These are phyloP conservation scores for Tetragonula carbonaria DNA, from an alignment of 2,888 invertebrate species.

Conservation along the genomic window DNA sequence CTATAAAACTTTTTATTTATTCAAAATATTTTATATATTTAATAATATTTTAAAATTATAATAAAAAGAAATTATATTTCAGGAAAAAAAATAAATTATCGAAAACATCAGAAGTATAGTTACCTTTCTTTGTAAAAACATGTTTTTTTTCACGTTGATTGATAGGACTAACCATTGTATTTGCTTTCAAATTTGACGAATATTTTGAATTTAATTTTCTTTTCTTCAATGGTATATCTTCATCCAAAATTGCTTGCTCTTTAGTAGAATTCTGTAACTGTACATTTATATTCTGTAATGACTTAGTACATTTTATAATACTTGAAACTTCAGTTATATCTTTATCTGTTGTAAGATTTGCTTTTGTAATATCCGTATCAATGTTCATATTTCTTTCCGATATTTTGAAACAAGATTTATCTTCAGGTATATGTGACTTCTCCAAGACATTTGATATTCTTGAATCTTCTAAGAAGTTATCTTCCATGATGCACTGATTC, in stretches of 20 bases:
- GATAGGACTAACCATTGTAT: slow-evolving; percentile 43
- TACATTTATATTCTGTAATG: slow-evolving; percentile 31
- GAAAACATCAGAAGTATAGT: slow-evolving; percentile 17
- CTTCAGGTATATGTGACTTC: slow-evolving; percentile 1
- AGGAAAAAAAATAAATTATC: not conserved
- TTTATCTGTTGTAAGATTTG: slow-evolving; percentile 34
- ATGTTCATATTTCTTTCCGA: slow-evolving; percentile 26
- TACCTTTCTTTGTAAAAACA: slow-evolving; percentile 58
- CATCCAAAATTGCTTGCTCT: slow-evolving; percentile 36
- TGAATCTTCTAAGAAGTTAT: slow-evolving; percentile 37
- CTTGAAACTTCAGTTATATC: slow-evolving; percentile 32
- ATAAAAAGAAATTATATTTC: not conserved
- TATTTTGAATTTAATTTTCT: slow-evolving; percentile 58
- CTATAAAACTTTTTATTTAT: not conserved
- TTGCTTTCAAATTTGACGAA: slow-evolving; percentile 39
- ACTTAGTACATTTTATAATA: slow-evolving; percentile 39
- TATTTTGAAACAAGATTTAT: slow-evolving; percentile 22
- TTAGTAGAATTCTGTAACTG: slow-evolving; percentile 39
- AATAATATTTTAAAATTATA: not conserved
- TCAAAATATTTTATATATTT: not conserved
- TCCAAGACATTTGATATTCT: slow-evolving; percentile 6
- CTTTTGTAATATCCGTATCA: slow-evolving; percentile 24
- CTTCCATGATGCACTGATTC: slow-evolving; percentile 24
- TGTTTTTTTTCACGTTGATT: slow-evolving; percentile 50
- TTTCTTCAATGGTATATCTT: slow-evolving; percentile 65